Evolutionary conservation across 2,888 invertebrate genomes (phyloP).

Genomic region (Boloria selene): DNA sequence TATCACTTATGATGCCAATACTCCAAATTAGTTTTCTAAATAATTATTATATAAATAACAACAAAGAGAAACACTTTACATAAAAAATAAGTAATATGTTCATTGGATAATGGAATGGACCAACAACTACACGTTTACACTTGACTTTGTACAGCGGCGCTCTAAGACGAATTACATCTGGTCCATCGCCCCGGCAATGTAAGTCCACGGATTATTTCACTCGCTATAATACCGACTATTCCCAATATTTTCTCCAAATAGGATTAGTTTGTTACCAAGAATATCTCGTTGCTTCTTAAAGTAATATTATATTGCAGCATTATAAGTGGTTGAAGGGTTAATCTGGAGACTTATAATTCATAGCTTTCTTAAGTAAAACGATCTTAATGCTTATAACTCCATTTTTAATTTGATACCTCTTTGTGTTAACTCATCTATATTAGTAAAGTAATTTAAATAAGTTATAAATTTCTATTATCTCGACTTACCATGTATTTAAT

Average conservation of each 20-base stretch:
- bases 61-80: too few relatives aligned
- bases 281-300: conserved; percentile 19
- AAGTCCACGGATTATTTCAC: conserved; percentile 50
- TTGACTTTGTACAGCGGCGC: conserved; percentile 7
- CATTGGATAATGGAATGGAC: conserved; percentile 7
- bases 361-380: background rate
- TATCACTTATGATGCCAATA: too few relatives aligned
- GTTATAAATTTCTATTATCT: too few relatives aligned
- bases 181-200: conserved; percentile 31
- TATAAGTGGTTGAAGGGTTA: conserved; percentile 11
- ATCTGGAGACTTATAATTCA: conserved; percentile 7
- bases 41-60: too few relatives aligned
- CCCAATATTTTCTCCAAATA: conserved; percentile 35
- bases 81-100: conserved; percentile 6
- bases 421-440: too few relatives aligned
- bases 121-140: conserved; percentile 16
- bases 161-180: conserved; percentile 18
- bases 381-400: background rate
- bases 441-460: background rate
- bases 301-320: conserved; percentile 1
- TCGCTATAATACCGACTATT: conserved; percentile 41
- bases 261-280: conserved; percentile 16
- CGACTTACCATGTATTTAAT: too few relatives aligned
- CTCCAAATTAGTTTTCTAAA: too few relatives aligned
- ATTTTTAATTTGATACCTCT: background rate